Evolutionary conservation across 1,140 invertebrate genomes (phyloP).

Genomic region (Drosophila lowei): DNA sequence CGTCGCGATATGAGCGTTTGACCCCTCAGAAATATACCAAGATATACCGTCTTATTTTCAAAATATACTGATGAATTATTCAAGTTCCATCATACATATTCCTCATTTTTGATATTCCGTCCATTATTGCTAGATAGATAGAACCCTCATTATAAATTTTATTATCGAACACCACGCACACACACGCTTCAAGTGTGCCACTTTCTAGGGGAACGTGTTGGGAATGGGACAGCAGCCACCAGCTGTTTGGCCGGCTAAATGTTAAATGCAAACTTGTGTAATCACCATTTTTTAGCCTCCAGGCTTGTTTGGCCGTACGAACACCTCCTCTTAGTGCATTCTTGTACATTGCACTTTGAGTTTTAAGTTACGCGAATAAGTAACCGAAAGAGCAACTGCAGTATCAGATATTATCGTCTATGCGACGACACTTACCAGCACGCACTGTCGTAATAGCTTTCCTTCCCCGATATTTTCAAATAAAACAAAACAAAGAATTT

Average conservation of each 20-base stretch:
- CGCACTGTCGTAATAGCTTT: background rate
- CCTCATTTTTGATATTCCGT: no score
- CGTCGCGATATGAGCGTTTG: no score
- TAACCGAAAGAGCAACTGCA: constrained; percentile 18
- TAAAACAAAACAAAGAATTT: no score
- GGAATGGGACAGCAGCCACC: background rate
- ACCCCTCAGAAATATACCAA: no score
- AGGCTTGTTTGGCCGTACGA: constrained; percentile 75
- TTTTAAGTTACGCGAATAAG: constrained; percentile 17
- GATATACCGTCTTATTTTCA: no score
- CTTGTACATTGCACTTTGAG: constrained; percentile 65
- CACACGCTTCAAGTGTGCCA: constrained; percentile 55
- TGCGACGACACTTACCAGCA: constrained; percentile 20
- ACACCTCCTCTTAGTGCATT: constrained; percentile 71
- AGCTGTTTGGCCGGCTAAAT: constrained; percentile 48
- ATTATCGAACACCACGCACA: constrained; percentile 15
- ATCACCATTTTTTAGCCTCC: constrained; percentile 77
- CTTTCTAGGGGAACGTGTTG: constrained; percentile 6
- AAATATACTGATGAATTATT: no score
- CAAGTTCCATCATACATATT: no score
- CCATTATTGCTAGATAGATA: no score
- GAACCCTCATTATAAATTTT: no score
- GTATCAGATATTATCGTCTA: background rate
- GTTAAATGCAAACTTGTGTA: constrained; percentile 42
- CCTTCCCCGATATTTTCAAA: no score